Evolutionary conservation across 2,113 vertebrate species (phyloP).

Genomic region (Onychostoma macrolepis): DNA sequence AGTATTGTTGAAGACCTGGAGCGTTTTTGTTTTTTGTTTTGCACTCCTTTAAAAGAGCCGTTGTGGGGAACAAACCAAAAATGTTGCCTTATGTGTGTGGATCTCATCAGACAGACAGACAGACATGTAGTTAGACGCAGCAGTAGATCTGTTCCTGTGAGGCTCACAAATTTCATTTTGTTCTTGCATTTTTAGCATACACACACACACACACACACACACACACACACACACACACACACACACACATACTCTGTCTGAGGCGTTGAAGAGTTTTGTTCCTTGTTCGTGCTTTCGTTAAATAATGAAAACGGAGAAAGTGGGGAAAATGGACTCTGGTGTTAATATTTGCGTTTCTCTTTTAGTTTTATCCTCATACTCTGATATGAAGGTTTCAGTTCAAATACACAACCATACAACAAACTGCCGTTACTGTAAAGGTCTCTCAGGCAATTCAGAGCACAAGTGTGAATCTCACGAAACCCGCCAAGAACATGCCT

Average conservation of each 20-base stretch:
- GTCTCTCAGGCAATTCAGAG: constrained; percentile 75
- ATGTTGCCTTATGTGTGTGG: constrained; percentile 81
- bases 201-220: constrained; percentile 8
- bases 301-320: not conserved
- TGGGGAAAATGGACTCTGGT: constrained; percentile 27
- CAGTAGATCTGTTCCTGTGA: constrained; percentile 19
- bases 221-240: not conserved
- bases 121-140: constrained; percentile 20
- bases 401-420: constrained; percentile 66
- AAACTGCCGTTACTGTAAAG: constrained; percentile 75
- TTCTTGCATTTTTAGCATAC: constrained; percentile 17
- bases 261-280: not conserved
- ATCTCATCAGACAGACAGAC: constrained; percentile 56
- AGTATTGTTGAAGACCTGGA: constrained; percentile 68
- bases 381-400: constrained; percentile 42
- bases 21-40: constrained; percentile 64
- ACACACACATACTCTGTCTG: constrained; percentile 12
- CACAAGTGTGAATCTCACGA: constrained; percentile 70
- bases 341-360: constrained; percentile 38
- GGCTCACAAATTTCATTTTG: constrained; percentile 35
- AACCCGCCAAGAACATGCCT: not conserved
- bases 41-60: constrained; percentile 75
- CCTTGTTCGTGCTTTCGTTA: constrained; percentile 6
- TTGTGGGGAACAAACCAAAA: constrained; percentile 82
- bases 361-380: constrained; percentile 15